Base-by-base conservation (phyloP, 2,113 vertebrate species). In the Recurvirostra avosetta region DNA sequence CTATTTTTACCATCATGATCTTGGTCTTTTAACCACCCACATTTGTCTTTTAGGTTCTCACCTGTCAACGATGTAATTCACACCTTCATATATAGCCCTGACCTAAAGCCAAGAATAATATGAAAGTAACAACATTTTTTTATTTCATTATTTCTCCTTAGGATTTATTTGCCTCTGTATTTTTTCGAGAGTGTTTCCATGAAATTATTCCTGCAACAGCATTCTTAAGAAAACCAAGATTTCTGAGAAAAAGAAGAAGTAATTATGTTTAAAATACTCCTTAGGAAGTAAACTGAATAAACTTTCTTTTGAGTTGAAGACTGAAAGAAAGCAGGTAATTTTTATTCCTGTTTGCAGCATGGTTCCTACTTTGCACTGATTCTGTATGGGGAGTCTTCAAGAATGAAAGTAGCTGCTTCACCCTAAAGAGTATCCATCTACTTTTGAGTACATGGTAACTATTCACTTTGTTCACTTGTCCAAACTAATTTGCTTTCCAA, bases 11-110 rank as follows among this genome's bases (percentile, higher is more conserved):
- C 15, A 55, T 72, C 40, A 71, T 88, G 76, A 96, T 65, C 68
- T 84, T 84, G 80, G 76, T 91, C 89, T 94, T 96, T 75, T 92
- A 96, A 77, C 92, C 78, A 94, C 96, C 96, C 67, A 96, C 93
- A 83, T 80, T 94, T 88, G 88, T 93, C 95, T 96, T 96, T 63
- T 96, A 88, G 90, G 63, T 90, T 96, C 77, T 96, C 55, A 94
- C 91, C 85, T 96, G 96, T 90, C 94, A 96, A 70, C 14, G 2
- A 83, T 90, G 67, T 86, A 96, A 96, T 96, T 96, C 94, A 86
- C 95, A 94, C 78, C 78, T 94, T 96, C 65, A 66, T 47, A 94
- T 96, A 90, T 36, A 93, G 62, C 58, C 71, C 72, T 71, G 88
- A 90, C 85, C 78, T 79, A 88, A 92, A 88, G 75, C 85, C 82